Percentiles rank a stretch among this genome's conserved stretches.
These are phyloP conservation scores for Stenopsyche tienmushanensis DNA, from an alignment of 1,140 invertebrate species.

Conservation along the genomic window DNA sequence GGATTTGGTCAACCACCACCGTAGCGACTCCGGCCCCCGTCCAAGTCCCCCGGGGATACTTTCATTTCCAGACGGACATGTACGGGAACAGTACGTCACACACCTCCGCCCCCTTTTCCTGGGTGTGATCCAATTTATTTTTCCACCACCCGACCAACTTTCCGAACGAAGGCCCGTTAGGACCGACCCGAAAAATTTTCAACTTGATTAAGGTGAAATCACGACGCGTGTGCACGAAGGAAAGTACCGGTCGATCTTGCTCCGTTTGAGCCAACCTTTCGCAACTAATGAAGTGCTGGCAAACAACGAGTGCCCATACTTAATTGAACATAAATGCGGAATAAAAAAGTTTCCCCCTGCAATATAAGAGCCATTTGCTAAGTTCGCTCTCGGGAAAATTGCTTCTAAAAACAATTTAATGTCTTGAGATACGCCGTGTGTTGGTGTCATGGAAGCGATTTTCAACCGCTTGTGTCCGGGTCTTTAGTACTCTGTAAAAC, in stretches of 20 bases:
- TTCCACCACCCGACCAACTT: not conserved
- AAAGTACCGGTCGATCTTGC: slow-evolving; percentile 4
- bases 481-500: no score
- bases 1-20: no score
- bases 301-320: slow-evolving; percentile 13
- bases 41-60: not conserved
- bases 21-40: no score
- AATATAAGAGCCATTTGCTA: no score
- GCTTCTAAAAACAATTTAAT: no score
- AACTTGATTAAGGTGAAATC: slow-evolving; percentile 29
- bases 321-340: slow-evolving; percentile 20
- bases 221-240: slow-evolving; percentile 8
- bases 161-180: not conserved
- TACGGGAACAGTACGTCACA: not conserved
- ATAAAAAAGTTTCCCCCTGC: slow-evolving; percentile 12
- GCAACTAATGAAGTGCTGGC: slow-evolving; percentile 10
- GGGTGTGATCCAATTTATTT: slow-evolving; percentile 29
- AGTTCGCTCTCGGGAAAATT: no score
- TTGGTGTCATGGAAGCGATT: no score
- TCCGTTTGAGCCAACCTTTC: slow-evolving; percentile 11
- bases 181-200: slow-evolving; percentile 6
- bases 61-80: slow-evolving; percentile 14
- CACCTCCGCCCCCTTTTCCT: not conserved
- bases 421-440: no score
- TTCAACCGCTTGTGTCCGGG: no score